phyloP scores from a whole-genome alignment of 2,113 vertebrate species.

The Meles meles region DNA sequence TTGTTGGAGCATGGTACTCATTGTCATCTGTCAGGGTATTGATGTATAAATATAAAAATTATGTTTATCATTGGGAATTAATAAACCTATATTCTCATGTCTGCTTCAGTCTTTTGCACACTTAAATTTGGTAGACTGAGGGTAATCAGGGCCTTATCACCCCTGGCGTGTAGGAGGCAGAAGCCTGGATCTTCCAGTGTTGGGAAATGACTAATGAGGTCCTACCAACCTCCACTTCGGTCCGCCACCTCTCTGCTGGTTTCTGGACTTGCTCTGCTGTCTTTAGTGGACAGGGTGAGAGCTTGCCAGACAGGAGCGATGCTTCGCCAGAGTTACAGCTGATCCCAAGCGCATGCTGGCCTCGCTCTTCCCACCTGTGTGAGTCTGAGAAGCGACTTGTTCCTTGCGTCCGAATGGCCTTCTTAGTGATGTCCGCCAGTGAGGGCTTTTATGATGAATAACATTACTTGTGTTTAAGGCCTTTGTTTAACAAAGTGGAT shows the following conservation, averaged over 20 bases:
- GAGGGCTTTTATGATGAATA: neutral
- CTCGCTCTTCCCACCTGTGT: neutral
- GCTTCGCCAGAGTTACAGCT: neutral
- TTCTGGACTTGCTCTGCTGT: neutral
- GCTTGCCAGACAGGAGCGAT: neutral
- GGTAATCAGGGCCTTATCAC: neutral
- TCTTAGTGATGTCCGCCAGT: neutral
- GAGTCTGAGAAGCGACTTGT: neutral
- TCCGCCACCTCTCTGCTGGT: neutral
- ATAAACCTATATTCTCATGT: neutral
- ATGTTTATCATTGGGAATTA: neutral
- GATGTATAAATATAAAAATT: neutral
- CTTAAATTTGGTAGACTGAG: neutral
- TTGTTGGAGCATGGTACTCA: neutral
- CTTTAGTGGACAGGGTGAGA: neutral
- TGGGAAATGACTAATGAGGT: neutral
- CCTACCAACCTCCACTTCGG: neutral
- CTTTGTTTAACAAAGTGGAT: neutral
- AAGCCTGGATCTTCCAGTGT: neutral
- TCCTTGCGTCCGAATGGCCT: neutral
- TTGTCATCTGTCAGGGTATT: neutral
- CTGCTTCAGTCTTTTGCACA: neutral
- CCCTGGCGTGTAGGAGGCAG: neutral
- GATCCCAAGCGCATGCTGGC: neutral
- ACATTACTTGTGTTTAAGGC: neutral